Base-by-base conservation (phyloP, 2,888 invertebrate species). In the Sesia apiformis region DNA sequence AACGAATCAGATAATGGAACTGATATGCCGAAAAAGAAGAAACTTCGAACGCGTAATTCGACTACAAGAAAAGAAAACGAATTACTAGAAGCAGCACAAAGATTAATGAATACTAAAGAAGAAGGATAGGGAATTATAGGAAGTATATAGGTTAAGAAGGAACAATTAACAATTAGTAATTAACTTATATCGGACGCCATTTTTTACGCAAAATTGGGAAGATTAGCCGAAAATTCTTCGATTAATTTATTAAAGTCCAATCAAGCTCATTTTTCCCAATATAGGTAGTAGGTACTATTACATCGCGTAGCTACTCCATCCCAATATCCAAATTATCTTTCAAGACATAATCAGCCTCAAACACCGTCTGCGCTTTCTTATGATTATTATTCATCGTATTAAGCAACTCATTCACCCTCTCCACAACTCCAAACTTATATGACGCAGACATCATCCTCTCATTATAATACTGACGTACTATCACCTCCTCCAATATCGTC, bases 161-260 rank as follows among this genome's bases (percentile, higher is more conserved):
- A 51, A 38, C 55, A 55, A 51, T n/a, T 52, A 40, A 52, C 52
- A 38, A 55, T 55, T 52, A 38, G 46, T 46, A 51, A 55, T 46
- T 52, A 55, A 51, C 51, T 51, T 46, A 55, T 55, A 55, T 52
- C 52, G 8, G 55, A 55, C 52, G 55, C 51, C 23, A n/a, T 55
- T n/a, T 55, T 52, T 52, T 50, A 55, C 52, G 55, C 52, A 39
- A 55, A 55, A 55, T 52, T 55, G 51, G 55, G 51, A 23, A 50
- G 52, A 55, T 51, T 55, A n/a, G 38, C 55, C 46, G 52, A 55
- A 52, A 39, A 8, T 6, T 52, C 55, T 4, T 46, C 38, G 40
- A 39, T 55, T 4, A 42, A 39, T 46, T n/a, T 43, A n/a, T 8
- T 7, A 7, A n/a, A n/a, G n/a, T n/a, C n/a, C n/a, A n/a, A n/a